A percentile compares a stretch with the other conserved stretches of the same genome.
Conservation (phyloP, 92 coral and sea anemone genomes). For the Palythoa grandis region DNA sequence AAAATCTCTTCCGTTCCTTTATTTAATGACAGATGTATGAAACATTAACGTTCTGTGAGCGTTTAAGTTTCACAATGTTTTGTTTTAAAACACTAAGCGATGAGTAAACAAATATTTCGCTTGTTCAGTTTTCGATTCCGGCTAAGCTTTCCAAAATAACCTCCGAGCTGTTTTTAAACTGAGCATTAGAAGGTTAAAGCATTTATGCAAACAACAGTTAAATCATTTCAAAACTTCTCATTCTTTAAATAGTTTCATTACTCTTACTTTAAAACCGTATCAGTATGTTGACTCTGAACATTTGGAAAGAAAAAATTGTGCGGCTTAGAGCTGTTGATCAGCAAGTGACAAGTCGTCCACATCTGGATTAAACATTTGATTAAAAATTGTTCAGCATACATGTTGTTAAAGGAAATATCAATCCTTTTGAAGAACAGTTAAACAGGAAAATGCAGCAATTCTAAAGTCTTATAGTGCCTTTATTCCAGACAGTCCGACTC, state of each 20-base stretch:
- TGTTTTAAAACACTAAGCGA: conserved; percentile 29
- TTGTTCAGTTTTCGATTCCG: conserved; percentile 1
- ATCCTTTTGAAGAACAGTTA: conserved; percentile 27
- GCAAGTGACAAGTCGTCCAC: neutral
- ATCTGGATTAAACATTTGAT: conserved; percentile 40
- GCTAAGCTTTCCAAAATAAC: neutral
- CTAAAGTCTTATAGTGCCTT: conserved; percentile 18
- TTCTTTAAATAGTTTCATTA: neutral
- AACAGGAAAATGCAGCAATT: conserved; percentile 34
- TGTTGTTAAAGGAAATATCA: conserved; percentile 42
- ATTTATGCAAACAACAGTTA: neutral
- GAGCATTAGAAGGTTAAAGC: neutral
- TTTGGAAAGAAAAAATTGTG: neutral
- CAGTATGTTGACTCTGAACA: neutral
- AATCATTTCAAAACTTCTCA: conserved; percentile 2
- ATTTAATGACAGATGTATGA: conserved; percentile 23
- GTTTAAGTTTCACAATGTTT: conserved; percentile 20
- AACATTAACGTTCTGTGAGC: conserved; percentile 3
- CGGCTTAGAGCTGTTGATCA: neutral
- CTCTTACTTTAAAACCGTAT: neutral
- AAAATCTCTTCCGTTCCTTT: conserved; percentile 18
- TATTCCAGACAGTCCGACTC: conserved; percentile 42
- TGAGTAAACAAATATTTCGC: conserved; percentile 17
- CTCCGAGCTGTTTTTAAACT: neutral
- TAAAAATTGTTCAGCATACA: conserved; percentile 1